Evolutionary conservation across 2,113 vertebrate genomes (phyloP).

Genomic region (Toxotes jaculatrix): DNA sequence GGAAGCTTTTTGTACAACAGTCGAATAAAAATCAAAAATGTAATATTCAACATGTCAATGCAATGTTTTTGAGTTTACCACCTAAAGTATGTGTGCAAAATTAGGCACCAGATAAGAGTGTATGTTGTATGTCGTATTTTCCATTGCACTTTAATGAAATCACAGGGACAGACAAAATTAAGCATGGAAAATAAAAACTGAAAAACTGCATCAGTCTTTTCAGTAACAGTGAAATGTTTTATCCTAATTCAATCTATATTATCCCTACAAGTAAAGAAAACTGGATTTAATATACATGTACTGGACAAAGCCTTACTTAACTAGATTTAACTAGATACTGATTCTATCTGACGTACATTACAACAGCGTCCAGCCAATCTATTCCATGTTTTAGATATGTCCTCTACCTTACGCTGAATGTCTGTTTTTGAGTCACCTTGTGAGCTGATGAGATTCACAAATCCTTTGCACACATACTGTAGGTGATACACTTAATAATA

Average conservation of each 20-base stretch:
- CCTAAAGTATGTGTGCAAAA: neutral
- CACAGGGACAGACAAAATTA: neutral
- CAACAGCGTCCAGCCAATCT: neutral
- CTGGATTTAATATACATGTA: neutral
- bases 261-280: neutral
- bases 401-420: neutral
- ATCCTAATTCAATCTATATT: neutral
- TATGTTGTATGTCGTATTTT: neutral
- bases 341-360: neutral
- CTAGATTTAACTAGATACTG: neutral
- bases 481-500: neutral
- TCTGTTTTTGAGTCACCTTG: slow-evolving; percentile 1
- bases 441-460: neutral
- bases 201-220: neutral
- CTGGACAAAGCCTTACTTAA: neutral
- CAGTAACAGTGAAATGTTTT: no score
- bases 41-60: slow-evolving; percentile 1
- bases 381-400: neutral
- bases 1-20: slow-evolving; percentile 66
- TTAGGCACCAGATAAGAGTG: no score
- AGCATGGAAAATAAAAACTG: neutral
- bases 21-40: slow-evolving; percentile 6
- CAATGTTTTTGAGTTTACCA: neutral
- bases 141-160: neutral
- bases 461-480: neutral